Percentiles rank a stretch among this genome's conserved stretches.
Evolutionary conservation across 2,888 invertebrate genomes (phyloP).

Genomic region (Parnassius mnemosyne): DNA sequence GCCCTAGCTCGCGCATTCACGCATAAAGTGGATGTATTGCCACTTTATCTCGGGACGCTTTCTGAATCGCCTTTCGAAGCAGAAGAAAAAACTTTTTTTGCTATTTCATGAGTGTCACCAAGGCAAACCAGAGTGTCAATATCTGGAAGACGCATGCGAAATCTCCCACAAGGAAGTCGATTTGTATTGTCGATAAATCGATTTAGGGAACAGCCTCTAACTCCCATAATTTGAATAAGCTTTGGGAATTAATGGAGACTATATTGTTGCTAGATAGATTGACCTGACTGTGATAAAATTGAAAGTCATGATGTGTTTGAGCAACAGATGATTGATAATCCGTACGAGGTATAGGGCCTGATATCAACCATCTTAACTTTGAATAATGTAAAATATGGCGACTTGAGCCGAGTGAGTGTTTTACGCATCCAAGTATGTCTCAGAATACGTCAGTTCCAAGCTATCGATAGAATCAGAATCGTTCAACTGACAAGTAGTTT

Average conservation of each 20-base stretch:
- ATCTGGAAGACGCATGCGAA: background rate
- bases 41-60: background rate
- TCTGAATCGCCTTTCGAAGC: too few relatives aligned
- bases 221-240: constrained; percentile 6
- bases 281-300: background rate
- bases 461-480: too few relatives aligned
- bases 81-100: background rate
- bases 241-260: too few relatives aligned
- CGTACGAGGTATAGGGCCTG: constrained; percentile 11
- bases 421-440: constrained; percentile 8
- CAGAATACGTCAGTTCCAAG: constrained; percentile 8
- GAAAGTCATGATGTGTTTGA: background rate
- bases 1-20: constrained; percentile 4
- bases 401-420: constrained; percentile 3
- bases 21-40: background rate
- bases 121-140: background rate
- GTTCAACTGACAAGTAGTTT: too few relatives aligned
- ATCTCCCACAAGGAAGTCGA: background rate
- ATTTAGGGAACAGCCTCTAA: constrained; percentile 2
- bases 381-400: constrained; percentile 4
- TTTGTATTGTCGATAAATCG: background rate
- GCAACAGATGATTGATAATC: constrained; percentile 1
- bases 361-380: constrained; percentile 9
- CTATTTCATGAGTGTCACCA: background rate
- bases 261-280: too few relatives aligned